phyloP scores from a whole-genome alignment of 2,797 vertebrate genomes.

The Triplophysa yarkandensis region DNA sequence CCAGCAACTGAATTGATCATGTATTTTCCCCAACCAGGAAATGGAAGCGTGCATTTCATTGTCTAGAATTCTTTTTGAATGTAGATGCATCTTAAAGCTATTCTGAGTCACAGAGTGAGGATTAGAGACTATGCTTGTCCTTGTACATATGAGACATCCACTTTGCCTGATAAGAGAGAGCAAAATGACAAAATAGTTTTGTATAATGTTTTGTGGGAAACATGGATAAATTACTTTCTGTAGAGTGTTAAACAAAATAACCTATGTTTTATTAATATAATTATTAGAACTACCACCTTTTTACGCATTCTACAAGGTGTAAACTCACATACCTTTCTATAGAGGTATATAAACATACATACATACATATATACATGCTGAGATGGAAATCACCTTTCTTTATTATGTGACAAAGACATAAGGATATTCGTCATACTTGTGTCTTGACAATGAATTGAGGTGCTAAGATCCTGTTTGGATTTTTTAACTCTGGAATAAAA shows the following conservation, averaged over 20 bases:
- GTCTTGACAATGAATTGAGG: constrained; percentile 8
- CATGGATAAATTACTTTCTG: no score
- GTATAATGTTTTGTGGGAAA: no score
- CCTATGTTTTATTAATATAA: no score
- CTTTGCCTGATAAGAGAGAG: not conserved
- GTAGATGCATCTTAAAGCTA: not conserved
- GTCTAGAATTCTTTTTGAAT: not conserved
- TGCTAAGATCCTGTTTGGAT: not conserved
- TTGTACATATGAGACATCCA: not conserved
- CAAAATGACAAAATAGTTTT: no score
- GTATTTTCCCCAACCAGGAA: constrained; percentile 16
- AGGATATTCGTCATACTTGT: not conserved
- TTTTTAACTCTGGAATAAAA: constrained; percentile 11
- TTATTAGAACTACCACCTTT: no score
- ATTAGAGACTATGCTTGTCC: not conserved
- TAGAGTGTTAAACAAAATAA: no score
- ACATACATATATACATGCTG: not conserved
- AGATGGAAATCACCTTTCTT: constrained; percentile 32
- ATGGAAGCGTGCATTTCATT: not conserved
- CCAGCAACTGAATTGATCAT: not conserved
- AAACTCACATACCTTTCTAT: no score
- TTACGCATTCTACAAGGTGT: no score
- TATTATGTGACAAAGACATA: constrained; percentile 34
- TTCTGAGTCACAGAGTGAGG: not conserved
- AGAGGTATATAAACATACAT: no score